Evolutionary conservation across 2,797 vertebrate genomes (phyloP), one percentile per base, ranked within the genome.

Genomic region (Acanthurus tractus): DNA sequence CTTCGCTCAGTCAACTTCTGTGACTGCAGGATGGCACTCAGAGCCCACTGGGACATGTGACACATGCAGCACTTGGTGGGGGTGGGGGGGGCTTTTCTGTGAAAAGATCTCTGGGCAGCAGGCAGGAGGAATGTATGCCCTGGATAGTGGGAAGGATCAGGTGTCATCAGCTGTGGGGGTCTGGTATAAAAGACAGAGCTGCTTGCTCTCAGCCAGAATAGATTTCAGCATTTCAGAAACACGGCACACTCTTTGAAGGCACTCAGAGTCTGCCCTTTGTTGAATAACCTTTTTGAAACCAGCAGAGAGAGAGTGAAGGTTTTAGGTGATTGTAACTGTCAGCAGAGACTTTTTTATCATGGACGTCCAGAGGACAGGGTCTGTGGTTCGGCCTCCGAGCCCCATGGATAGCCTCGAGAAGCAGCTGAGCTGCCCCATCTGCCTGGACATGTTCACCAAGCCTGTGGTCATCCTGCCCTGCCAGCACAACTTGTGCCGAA

Each of bases 381-480:
- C 94, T 8, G 78, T 95, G 78, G 87, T 94, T 61, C 93, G 94
- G 34, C 86, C 94, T 20, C 87, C 95, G 22, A 95, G 87, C 91
- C 94, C 95, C 46, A 95, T 96, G 95, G 95, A 96, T 59, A 96
- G 93, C 88, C 91, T 96, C 18, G 96, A 96, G 90, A 96, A 96
- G 85, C 96, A 96, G 82, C 91, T 96, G 77, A 96, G 95, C 86
- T 96, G 96, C 78, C 96, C 96, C 48, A 96, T 96, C 85, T 96
- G 96, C 90, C 91, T 96, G 81, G 96, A 96, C 6, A 95, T 96
- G 95, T 96, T 96, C 84, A 96, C 95, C 85, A 96, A 96, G 63
- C 96, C 96, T 0, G 96, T 96, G 89, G 95, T 96, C 81, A 96
- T 96, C 80, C 89, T 96, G 73, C 95, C 95, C 14, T 96, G 95